Evolutionary conservation across 1,140 invertebrate genomes (phyloP).

Genomic region (Cyclargus thomasi): DNA sequence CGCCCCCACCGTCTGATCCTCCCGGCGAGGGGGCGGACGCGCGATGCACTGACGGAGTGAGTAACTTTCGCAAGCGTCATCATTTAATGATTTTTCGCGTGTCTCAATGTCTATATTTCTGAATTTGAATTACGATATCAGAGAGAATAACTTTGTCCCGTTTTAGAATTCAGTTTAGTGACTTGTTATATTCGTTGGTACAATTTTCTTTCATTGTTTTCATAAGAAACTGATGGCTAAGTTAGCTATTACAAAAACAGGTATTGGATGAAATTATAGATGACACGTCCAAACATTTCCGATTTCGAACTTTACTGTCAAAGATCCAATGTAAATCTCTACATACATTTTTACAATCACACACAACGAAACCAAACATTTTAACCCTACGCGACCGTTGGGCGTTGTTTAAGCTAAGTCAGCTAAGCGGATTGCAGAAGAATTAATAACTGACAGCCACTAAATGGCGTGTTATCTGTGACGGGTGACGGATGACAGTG

Average conservation of each 20-base stretch:
- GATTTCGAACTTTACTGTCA: too few relatives aligned
- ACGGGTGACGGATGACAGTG: slow-evolving; percentile 47
- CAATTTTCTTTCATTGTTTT: too few relatives aligned
- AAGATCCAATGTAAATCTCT: too few relatives aligned
- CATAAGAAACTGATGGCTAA: too few relatives aligned
- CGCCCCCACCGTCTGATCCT: slow-evolving; percentile 17
- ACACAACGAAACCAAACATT: background rate
- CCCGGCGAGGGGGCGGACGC: background rate
- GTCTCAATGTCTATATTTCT: too few relatives aligned
- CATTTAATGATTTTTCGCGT: slow-evolving; percentile 12
- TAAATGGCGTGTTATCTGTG: slow-evolving; percentile 42
- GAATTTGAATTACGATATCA: too few relatives aligned
- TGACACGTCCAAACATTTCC: too few relatives aligned
- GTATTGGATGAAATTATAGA: too few relatives aligned
- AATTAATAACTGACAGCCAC: slow-evolving; percentile 40
- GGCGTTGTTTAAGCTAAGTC: slow-evolving; percentile 24
- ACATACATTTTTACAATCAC: background rate
- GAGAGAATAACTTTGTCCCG: too few relatives aligned
- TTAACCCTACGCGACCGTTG: background rate
- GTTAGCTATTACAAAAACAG: too few relatives aligned
- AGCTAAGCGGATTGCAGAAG: slow-evolving; percentile 30
- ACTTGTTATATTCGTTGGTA: too few relatives aligned
- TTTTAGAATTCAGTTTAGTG: too few relatives aligned
- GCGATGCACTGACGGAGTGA: background rate
- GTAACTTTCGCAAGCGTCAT: slow-evolving; percentile 1